Evolutionary conservation across 1,140 invertebrate genomes (phyloP), one percentile per base, ranked within the genome.

Genomic region (Globodera ellingtonae): DNA sequence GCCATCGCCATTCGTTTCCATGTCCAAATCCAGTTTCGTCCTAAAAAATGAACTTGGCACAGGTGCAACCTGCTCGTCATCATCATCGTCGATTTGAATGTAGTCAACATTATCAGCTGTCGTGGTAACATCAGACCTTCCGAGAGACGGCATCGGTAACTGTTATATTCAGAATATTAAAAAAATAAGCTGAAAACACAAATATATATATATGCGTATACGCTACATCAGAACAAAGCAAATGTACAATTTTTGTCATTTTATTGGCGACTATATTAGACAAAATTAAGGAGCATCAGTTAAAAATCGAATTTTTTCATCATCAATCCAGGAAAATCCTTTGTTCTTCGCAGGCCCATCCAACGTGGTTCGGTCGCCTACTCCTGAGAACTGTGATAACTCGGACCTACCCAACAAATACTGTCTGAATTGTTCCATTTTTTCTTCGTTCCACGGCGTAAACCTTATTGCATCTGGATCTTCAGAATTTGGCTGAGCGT

Each of bases 381-480:
- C 48, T 6, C 0, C 15, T 15, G 10, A 18, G 18, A n/a, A 62
- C 56, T 6, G 10, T 18, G 56, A 15, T 18, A 62, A 18, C 18
- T 13, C 56, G 13, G 56, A 18, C 13, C 13, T 77, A 18, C 75
- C 78, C 47, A 79, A 50, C 66, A 79, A 75, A 79, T 79, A 79
- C n/a, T 79, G 69, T 50, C 78, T 13, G 18, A 47, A 79, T 21
- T 75, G 78, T 73, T 79, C 78, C 72, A 79, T 72, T 72, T 79
- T 69, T 15, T 52, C 6, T 44, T 77, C 74, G 48, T 79, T 48
- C 78, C 78, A 79, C 4, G 78, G 78, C 35, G 78, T 72, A 62
- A 79, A 79, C 78, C 72, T 79, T 24, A 79, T 79, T 24, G 78
- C 78, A 78, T 79, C 78, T n/a, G 21, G 69, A 13, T 79, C 78